Base-by-base conservation (phyloP, 2,888 invertebrate species). In the Cepaea hortensis region DNA sequence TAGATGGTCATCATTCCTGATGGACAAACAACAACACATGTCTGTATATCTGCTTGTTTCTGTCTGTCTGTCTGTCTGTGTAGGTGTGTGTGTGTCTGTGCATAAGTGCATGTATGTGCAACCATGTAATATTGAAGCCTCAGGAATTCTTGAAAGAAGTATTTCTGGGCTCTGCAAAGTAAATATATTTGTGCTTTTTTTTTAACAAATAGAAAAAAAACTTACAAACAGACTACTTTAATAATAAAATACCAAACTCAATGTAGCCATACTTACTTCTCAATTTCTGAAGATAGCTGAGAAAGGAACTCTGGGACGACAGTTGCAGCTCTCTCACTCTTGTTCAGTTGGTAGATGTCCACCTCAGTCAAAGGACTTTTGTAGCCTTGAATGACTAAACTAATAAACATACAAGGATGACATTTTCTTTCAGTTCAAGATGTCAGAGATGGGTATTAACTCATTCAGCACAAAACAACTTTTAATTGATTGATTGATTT, bases 371-470 rank as follows among this genome's bases (percentile, higher is more conserved):
- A 20, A 9, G 85, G 85, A 15, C 70, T 50, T 46, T 80, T 85
- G 72, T 85, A 85, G 20, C 85, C 85, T n/a, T 18, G 23, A 35
- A 85, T 20, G 15, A 85, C 80, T 65, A 85, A 72, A 46, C 85
- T 85, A 72, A 80, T 72, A 1, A 72, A 48, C 50, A 82, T 50
- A 82, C 3, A 50, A 15, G 35, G n/a, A 81, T 18, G 3, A 48
- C 11, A 79, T 55, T 68, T 68, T n/a, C n/a, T 20, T 35, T 4
- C 3, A 6, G 6, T 75, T 13, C n/a, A n/a, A 46, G n/a, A 75
- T 75, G 4, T 35, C 35, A 35, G 23, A 15, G 23, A 5, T 75
- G 46, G 6, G 35, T 55, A 11, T 55, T 55, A 6, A 55, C 55
- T 55, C 55, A 55, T 55, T 70, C 23, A 23, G 18, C 4, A 20